Evolutionary conservation across 2,113 vertebrate genomes (phyloP).

Genomic region (Atherinomorus stipes): DNA sequence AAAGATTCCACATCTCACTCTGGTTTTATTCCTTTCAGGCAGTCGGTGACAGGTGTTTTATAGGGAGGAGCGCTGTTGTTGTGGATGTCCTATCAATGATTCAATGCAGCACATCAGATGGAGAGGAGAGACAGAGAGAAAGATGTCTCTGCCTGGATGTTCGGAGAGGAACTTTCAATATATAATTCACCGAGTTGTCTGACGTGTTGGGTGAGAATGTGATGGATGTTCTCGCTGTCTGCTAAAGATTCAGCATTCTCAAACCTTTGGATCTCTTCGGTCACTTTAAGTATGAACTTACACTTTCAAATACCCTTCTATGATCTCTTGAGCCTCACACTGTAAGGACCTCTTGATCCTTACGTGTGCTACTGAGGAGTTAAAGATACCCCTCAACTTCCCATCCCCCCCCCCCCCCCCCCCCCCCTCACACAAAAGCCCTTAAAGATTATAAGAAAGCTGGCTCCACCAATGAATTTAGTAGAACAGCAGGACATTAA

Average conservation of each 20-base stretch:
- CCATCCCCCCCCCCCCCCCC: no score
- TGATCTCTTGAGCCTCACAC: constrained; percentile 51
- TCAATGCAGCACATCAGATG: constrained; percentile 78
- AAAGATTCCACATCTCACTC: constrained; percentile 23
- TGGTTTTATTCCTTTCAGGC: constrained; percentile 58
- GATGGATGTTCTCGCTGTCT: constrained; percentile 62
- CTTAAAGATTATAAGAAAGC: background rate
- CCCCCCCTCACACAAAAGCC: background rate
- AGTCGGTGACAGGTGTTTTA: constrained; percentile 79
- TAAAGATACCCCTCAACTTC: background rate
- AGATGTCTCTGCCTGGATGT: constrained; percentile 72
- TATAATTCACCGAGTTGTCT: constrained; percentile 81
- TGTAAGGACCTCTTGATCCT: constrained; percentile 48
- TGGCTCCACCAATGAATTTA: constrained; percentile 20
- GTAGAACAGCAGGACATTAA: constrained; percentile 10
- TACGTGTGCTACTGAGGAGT: background rate
- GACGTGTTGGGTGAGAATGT: constrained; percentile 64
- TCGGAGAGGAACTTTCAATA: constrained; percentile 68
- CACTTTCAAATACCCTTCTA: constrained; percentile 44
- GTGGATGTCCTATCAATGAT: constrained; percentile 83
- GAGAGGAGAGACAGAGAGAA: constrained; percentile 64
- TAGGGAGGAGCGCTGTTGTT: constrained; percentile 74
- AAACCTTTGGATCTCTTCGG: constrained; percentile 45
- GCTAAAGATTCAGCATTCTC: constrained; percentile 51
- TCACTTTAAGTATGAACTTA: constrained; percentile 43